Base-by-base conservation (phyloP, 23 tunicate species). In the Trididemnum miniatum region DNA sequence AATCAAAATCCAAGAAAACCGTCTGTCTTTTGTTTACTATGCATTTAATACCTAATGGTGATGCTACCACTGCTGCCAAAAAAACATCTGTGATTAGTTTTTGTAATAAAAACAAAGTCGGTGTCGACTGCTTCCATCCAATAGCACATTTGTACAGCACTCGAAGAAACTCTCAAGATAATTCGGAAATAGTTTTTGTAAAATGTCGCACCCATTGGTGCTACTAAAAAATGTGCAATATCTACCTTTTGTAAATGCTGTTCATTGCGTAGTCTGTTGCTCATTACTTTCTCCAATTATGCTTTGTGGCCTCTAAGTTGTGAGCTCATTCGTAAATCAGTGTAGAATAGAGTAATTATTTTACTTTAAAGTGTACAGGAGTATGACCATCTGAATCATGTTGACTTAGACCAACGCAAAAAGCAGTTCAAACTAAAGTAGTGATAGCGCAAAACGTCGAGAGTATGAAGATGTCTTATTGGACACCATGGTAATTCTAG, bases 331-430 rank as follows among this genome's bases (percentile, higher is more conserved):
- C n/a, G n/a, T n/a, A n/a, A n/a, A n/a, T n/a, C n/a, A n/a, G n/a
- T n/a, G n/a, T n/a, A n/a, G n/a, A n/a, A n/a, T 18, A 49, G 57
- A 49, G 18, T 9, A 49, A 9, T 49, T 49, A 49, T 49, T 49
- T 49, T 9, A 9, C 57, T 9, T 18, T 9, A 49, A 49, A 96
- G 50, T 96, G 99, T n/a, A 96, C 63, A 28, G 99, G 99, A 25
- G 99, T 83, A 57, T 96, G 93, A 32, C 99, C 99, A 78, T 96
- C 97, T 71, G 86, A 76, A 65, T 96, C 99, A 77, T 60, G 87
- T 51, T 88, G 94, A 28, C 57, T 84, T 27, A 96, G 63, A 25
- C 87, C 82, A 49, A 9, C 12, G 18, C 15, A 49, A 49, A 49
- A 12, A 49, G 18, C 57, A 49, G 18, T 49, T 49, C 18, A 49